phyloP scores from a whole-genome alignment of 2,797 vertebrate species.

The Hafferia zeledoni region DNA sequence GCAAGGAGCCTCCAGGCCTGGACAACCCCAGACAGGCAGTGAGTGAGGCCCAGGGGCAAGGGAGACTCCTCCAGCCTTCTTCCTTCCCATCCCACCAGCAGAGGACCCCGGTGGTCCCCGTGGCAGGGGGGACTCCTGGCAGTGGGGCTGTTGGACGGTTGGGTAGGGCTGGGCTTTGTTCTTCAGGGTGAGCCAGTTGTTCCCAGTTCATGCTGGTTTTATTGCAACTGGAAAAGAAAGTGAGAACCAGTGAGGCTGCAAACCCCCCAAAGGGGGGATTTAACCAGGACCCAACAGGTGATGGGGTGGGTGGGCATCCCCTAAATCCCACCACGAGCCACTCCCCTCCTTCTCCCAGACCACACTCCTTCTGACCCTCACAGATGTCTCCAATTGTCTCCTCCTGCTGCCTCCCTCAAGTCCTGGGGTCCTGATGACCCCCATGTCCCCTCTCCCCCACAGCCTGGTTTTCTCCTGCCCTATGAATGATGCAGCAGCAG shows the following conservation, averaged over 20 bases:
- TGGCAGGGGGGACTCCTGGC: neutral
- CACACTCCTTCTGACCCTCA: neutral
- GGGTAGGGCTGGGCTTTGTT: slow-evolving; percentile 31
- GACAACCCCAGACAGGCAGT: neutral
- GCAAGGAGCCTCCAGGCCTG: neutral
- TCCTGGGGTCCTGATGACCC: neutral
- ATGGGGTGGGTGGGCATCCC: neutral
- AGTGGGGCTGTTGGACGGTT: neutral
- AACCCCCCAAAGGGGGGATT: neutral
- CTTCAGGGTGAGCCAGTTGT: slow-evolving; percentile 14
- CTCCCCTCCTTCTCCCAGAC: neutral
- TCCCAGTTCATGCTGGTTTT: neutral
- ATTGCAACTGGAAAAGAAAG: slow-evolving; percentile 59
- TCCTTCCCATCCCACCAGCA: slow-evolving; percentile 22
- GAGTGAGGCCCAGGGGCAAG: neutral
- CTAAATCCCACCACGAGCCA: neutral
- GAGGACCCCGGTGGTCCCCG: neutral
- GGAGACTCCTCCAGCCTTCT: slow-evolving; percentile 11
- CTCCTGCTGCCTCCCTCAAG: neutral
- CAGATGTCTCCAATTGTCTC: neutral
- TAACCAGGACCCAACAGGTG: neutral
- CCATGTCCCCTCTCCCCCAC: fast-evolving
- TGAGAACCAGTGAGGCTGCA: neutral
- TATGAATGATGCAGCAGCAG: fast-evolving
- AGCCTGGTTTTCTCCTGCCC: neutral